These are phyloP conservation scores for Phainopepla nitens DNA, from an alignment of 2,113 vertebrate species.

Conservation along the genomic window DNA sequence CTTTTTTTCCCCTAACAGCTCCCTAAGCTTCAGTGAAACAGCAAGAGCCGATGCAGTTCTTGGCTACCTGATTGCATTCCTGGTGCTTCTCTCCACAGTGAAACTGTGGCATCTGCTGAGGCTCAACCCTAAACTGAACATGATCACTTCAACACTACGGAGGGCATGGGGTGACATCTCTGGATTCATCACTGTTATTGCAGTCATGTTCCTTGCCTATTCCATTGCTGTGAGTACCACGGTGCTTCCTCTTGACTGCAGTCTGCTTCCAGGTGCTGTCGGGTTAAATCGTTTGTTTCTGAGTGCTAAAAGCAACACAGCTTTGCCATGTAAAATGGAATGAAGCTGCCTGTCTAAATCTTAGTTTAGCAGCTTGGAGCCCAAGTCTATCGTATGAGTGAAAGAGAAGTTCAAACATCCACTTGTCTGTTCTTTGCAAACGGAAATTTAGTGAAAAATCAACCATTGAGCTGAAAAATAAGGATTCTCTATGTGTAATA, in stretches of 20 bases:
- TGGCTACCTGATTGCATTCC: constrained; percentile 91
- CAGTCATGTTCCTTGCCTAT: constrained; percentile 91
- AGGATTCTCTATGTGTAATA: background rate
- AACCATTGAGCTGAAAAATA: background rate
- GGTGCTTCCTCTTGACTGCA: background rate
- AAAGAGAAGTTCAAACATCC: background rate
- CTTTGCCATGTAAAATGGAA: background rate
- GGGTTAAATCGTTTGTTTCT: background rate
- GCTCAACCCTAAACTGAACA: constrained; percentile 90
- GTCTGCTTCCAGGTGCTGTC: background rate
- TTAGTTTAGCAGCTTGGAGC: background rate
- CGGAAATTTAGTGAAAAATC: background rate
- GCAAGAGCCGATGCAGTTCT: constrained; percentile 84
- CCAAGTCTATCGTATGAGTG: background rate
- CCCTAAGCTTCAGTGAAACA: constrained; percentile 86
- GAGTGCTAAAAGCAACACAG: background rate
- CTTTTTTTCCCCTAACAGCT: constrained; percentile 64
- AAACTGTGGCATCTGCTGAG: constrained; percentile 95
- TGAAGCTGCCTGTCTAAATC: background rate
- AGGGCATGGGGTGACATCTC: constrained; percentile 93
- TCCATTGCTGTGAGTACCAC: constrained; percentile 83
- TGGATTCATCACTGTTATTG: constrained; percentile 85
- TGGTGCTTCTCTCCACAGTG: constrained; percentile 89
- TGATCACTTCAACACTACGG: constrained; percentile 88
- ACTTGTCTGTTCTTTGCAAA: background rate